Evolutionary conservation across 2,888 invertebrate genomes (phyloP).

Genomic region (Chironomus tentans): DNA sequence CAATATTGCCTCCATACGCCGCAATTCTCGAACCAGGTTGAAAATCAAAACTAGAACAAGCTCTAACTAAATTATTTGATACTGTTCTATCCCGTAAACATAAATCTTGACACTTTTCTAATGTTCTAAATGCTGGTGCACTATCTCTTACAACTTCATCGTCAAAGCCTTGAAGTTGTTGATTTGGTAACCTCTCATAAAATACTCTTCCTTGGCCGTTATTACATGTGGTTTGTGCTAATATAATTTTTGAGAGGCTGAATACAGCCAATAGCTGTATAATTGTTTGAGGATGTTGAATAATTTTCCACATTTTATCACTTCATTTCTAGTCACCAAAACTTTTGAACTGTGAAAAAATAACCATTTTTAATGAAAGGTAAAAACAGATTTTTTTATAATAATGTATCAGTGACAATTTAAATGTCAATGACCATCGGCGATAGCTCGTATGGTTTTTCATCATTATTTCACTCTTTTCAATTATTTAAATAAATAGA

Average conservation of each 20-base stretch:
- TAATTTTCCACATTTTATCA: constrained; percentile 20
- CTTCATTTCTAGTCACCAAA: background rate
- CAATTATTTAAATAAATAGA: no score
- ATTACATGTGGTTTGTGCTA: constrained; percentile 78
- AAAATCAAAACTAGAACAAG: constrained; percentile 83
- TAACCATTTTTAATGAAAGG: background rate
- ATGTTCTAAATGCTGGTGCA: constrained; percentile 73
- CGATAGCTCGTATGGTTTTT: no score
- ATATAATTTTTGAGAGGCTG: background rate
- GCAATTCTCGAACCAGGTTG: constrained; percentile 80
- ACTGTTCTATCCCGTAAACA: constrained; percentile 70
- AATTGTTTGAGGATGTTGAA: background rate
- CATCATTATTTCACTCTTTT: no score
- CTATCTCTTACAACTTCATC: constrained; percentile 79
- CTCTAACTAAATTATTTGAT: constrained; percentile 71
- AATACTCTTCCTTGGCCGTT: constrained; percentile 80
- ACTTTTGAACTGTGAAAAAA: background rate
- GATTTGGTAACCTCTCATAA: constrained; percentile 81
- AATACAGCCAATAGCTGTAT: background rate
- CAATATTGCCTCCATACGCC: constrained; percentile 69
- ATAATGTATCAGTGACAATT: no score
- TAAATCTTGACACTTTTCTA: constrained; percentile 81
- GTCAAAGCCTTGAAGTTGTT: constrained; percentile 80
- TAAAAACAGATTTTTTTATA: no score
- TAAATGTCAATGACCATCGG: no score